A percentile compares a stretch with the other conserved stretches of the same genome.
These are phyloP conservation scores for Zoanthus solanderi DNA, from an alignment of 92 coral and sea anemone species.

Conservation along the genomic window DNA sequence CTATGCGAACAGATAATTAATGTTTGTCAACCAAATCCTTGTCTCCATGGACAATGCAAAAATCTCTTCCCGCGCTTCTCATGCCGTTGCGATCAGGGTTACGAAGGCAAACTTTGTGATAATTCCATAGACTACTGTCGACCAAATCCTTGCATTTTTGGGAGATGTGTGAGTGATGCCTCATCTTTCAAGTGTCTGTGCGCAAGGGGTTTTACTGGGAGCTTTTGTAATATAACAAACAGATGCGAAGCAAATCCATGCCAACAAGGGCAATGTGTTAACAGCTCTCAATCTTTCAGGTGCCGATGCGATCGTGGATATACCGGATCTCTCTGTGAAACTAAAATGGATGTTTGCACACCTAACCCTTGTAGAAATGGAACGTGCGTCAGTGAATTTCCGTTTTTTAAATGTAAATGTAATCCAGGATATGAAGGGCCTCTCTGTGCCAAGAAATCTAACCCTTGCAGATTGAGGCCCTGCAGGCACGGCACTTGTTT, in stretches of 20 bases:
- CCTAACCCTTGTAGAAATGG: constrained; percentile 82
- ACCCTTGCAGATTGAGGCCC: constrained; percentile 79
- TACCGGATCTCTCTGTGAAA: constrained; percentile 50
- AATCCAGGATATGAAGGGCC: constrained; percentile 76
- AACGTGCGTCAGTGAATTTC: constrained; percentile 58
- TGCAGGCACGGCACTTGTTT: constrained; percentile 81
- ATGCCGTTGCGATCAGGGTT: constrained; percentile 81
- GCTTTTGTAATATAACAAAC: constrained; percentile 60
- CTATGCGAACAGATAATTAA: constrained; percentile 65
- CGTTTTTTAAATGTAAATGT: constrained; percentile 75
- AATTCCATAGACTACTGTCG: constrained; percentile 68
- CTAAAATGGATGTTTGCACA: constrained; percentile 38
- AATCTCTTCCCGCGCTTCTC: constrained; percentile 49
- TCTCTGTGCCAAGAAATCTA: constrained; percentile 65
- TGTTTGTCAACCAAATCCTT: constrained; percentile 71
- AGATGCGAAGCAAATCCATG: constrained; percentile 83
- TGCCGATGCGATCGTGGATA: constrained; percentile 70
- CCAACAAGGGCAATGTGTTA: constrained; percentile 68
- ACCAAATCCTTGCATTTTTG: constrained; percentile 79
- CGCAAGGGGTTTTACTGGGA: constrained; percentile 68
- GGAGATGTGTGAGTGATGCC: constrained; percentile 67
- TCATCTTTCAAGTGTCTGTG: constrained; percentile 79
- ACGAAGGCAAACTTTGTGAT: constrained; percentile 77
- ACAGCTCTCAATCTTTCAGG: constrained; percentile 43
- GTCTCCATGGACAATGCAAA: constrained; percentile 77